Conservation (phyloP, 1,140 invertebrate genomes). For the Oryctes rhinoceros region DNA sequence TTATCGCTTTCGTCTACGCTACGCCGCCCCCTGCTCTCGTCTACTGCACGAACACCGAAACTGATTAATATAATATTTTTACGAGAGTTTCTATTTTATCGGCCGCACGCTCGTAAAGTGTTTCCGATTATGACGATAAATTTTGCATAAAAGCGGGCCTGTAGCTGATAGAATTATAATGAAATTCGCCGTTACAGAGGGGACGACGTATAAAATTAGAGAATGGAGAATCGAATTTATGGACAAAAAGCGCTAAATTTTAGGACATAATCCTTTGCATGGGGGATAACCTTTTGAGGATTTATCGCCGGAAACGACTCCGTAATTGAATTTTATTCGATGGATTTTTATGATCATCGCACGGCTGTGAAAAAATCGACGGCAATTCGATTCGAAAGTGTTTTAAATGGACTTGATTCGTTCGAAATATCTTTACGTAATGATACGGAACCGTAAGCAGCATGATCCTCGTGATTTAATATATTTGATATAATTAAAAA, state of each 20-base stretch:
- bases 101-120: background rate
- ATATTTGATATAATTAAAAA: too few species aligned
- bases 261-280: background rate
- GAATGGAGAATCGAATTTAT: constrained; percentile 6
- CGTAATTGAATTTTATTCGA: constrained; percentile 3
- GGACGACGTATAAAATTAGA: background rate
- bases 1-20: background rate
- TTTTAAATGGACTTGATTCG: too few species aligned
- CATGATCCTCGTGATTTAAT: too few species aligned
- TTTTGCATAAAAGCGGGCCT: background rate
- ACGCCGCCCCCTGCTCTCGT: background rate
- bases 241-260: background rate
- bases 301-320: background rate
- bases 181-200: background rate
- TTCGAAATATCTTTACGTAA: too few species aligned
- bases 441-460: too few species aligned
- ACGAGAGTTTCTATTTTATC: constrained; percentile 4
- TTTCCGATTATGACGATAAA: constrained; percentile 15
- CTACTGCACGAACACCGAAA: background rate
- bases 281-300: background rate
- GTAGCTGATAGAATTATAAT: constrained; percentile 22
- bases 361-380: background rate
- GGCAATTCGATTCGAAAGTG: too few species aligned
- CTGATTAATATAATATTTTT: constrained; percentile 16
- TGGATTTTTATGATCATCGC: background rate